phyloP scores from a whole-genome alignment of 2,113 vertebrate genomes.

The Dasyurus viverrinus region DNA sequence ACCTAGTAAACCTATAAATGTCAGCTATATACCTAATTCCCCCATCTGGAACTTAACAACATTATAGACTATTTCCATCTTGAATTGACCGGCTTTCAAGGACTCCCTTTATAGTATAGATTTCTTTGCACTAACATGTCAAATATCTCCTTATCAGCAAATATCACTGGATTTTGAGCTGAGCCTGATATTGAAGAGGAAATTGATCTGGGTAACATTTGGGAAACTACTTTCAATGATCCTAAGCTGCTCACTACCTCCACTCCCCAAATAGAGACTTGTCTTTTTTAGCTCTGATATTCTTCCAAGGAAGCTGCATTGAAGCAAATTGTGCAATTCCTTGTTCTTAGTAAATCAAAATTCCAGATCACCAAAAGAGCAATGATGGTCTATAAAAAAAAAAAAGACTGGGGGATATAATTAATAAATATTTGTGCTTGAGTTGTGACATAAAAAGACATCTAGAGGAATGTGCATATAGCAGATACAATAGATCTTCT shows the following conservation, averaged over 20 bases:
- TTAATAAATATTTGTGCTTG: neutral
- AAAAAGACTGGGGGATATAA: neutral
- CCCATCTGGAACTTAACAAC: neutral
- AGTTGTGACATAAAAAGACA: neutral
- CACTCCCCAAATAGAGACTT: neutral
- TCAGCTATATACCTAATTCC: neutral
- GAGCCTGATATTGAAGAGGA: neutral
- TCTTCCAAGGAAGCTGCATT: neutral
- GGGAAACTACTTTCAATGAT: neutral
- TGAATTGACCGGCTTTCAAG: neutral
- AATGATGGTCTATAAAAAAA: neutral
- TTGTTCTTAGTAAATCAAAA: neutral
- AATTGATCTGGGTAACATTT: neutral
- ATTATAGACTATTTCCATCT: neutral
- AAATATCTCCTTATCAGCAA: neutral
- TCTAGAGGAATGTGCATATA: neutral
- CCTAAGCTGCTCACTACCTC: neutral
- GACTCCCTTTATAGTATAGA: neutral
- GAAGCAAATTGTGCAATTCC: neutral
- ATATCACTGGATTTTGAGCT: neutral
- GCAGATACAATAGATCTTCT: neutral
- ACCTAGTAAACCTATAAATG: neutral
- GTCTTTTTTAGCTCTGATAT: neutral
- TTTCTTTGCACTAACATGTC: neutral
- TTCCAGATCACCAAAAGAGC: neutral